Base-by-base conservation (phyloP, 2,797 vertebrate genomes). In the Luscinia luscinia region DNA sequence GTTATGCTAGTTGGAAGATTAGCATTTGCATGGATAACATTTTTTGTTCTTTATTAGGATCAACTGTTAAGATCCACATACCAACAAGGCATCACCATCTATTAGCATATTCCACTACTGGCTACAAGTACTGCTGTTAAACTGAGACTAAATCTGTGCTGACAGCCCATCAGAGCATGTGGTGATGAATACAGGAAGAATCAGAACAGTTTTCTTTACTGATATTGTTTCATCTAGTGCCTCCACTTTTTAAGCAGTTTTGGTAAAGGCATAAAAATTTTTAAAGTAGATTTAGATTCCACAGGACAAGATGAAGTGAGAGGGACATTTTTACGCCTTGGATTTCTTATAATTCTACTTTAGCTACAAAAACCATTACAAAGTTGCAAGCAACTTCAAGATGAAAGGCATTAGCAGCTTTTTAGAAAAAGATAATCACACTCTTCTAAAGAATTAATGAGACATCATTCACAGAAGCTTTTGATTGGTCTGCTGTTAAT, bases 401-500 rank as follows among this genome's bases (percentile, higher is more conserved):
- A 97, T 83, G 96, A 97, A 97, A 97, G 86, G 92, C 73, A 90
- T 84, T 81, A 95, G 93, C 89, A 95, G 90, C 95, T 94, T 96
- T 97, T 94, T 72, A 95, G 94, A 93, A 92, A 95, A 89, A 78
- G 91, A 96, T 91, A 95, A 97, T 96, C 93, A 95, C 78, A 90
- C 45, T 92, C 83, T 97, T 96, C 92, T 27, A 68, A 59, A 84
- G 84, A 82, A 79, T 92, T 97, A 97, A 97, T 79, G 75, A 97
- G 95, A 87, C 41, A 73, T 87, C 95, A 92, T 95, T 98, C 97
- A 98, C 86, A 96, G 93, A 90, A 87, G 97, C 93, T 96, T 96
- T 91, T 97, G 97, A 96, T 97, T 70, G 85, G 96, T 96, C 87
- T 97, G 96, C 74, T 96, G 97, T 98, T 99, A 98, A 99, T 99